These are phyloP conservation scores for Drosophila virilis DNA, from an alignment of 1,140 invertebrate genomes.

Conservation along the genomic window DNA sequence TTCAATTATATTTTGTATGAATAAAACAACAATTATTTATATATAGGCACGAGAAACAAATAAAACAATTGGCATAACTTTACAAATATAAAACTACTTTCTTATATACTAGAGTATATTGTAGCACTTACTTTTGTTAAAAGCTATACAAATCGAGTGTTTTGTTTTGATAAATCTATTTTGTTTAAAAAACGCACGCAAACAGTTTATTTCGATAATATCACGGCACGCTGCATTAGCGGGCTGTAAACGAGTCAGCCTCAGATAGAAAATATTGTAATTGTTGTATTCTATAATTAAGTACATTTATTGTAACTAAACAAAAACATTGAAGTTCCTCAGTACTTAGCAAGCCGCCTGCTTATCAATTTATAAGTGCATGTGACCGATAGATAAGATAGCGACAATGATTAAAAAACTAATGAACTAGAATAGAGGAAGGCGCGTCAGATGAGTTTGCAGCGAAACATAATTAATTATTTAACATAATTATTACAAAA, in stretches of 20 bases:
- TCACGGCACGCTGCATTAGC: conserved; percentile 11
- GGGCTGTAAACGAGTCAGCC: conserved; percentile 10
- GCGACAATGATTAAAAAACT: neutral
- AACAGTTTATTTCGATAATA: conserved; percentile 21
- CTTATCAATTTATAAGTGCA: conserved; percentile 27
- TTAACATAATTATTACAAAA: too few species aligned
- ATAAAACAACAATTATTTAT: conserved; percentile 13
- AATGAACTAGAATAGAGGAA: neutral
- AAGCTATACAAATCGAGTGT: neutral
- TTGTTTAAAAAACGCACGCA: conserved; percentile 4
- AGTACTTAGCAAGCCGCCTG: conserved; percentile 44
- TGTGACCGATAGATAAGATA: conserved; percentile 2
- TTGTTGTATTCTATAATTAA: neutral
- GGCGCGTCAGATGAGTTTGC: neutral
- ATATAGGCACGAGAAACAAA: neutral
- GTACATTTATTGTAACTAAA: conserved; percentile 11
- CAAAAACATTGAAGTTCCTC: conserved; percentile 66
- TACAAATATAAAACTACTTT: too few species aligned
- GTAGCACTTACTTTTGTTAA: neutral
- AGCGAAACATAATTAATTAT: neutral
- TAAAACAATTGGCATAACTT: neutral
- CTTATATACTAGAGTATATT: too few species aligned
- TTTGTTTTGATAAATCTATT: conserved; percentile 12
- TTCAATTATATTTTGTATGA: conserved; percentile 29
- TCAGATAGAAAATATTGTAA: neutral